phyloP scores from a whole-genome alignment of 1,140 invertebrate genomes.

The Thalassaphorura encarpata region DNA sequence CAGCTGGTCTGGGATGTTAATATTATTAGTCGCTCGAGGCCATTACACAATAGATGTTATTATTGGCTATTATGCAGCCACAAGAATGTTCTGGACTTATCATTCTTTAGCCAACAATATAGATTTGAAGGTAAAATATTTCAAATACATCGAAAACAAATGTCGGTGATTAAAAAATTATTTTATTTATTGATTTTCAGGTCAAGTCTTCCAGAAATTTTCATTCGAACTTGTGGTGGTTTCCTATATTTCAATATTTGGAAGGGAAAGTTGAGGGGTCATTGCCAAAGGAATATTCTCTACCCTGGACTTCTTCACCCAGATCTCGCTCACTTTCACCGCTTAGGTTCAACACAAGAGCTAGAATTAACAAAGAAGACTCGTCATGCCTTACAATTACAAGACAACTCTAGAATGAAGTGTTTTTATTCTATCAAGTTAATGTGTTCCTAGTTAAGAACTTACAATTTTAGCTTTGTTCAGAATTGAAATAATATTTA shows the following conservation, averaged over 20 bases:
- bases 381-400: too few relatives aligned
- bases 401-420: too few relatives aligned
- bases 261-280: conserved; percentile 69
- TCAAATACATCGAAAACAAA: too few relatives aligned
- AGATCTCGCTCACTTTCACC: too few relatives aligned
- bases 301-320: too few relatives aligned
- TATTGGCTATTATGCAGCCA: conserved; percentile 82
- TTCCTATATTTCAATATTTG: conserved; percentile 67
- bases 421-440: too few relatives aligned
- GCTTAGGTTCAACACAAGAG: too few relatives aligned
- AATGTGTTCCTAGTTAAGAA: too few relatives aligned
- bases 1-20: conserved; percentile 62
- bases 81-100: conserved; percentile 81
- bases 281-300: conserved; percentile 65
- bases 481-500: too few relatives aligned
- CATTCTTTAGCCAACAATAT: conserved; percentile 70
- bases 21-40: conserved; percentile 71
- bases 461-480: too few relatives aligned
- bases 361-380: too few relatives aligned
- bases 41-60: conserved; percentile 88
- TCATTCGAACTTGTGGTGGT: conserved; percentile 74
- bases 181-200: conserved; percentile 39
- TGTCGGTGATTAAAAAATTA: conserved; percentile 1
- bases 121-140: conserved; percentile 50
- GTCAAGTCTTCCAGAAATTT: conserved; percentile 54